These are phyloP conservation scores for Ryuthela nishihirai DNA, from an alignment of 2,888 invertebrate species.

Conservation along the genomic window DNA sequence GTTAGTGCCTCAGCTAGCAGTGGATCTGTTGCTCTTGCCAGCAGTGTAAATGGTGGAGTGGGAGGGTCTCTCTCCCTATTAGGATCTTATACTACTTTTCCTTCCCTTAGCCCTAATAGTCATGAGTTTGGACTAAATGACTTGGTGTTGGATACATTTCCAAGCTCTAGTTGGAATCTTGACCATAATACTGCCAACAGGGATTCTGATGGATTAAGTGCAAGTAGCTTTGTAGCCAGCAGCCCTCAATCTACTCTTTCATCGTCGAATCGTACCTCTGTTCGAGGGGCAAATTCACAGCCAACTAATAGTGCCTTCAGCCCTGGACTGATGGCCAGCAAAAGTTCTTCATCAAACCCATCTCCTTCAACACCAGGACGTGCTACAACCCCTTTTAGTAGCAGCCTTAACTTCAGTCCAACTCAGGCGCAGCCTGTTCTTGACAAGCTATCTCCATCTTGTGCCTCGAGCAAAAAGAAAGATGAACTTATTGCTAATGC, in stretches of 20 bases:
- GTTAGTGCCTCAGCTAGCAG: slow-evolving; percentile 25
- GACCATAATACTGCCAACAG: slow-evolving; percentile 20
- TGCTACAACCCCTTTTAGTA: slow-evolving; percentile 18
- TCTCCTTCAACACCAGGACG: slow-evolving; percentile 24
- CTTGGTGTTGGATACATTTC: slow-evolving; percentile 37
- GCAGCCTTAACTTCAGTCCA: slow-evolving; percentile 12
- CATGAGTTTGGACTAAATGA: slow-evolving; percentile 28
- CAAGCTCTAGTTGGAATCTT: slow-evolving; percentile 30
- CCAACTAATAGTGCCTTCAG: slow-evolving; percentile 33
- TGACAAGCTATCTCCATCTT: slow-evolving; percentile 5
- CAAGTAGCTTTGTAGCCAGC: slow-evolving; percentile 14
- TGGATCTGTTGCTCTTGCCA: slow-evolving; percentile 14
- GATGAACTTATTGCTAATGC: not conserved
- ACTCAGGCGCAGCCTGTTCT: slow-evolving; percentile 18
- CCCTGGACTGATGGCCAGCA: slow-evolving; percentile 14
- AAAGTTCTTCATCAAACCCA: slow-evolving; percentile 18
- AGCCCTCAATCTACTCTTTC: slow-evolving; percentile 18
- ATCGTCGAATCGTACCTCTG: slow-evolving; percentile 3
- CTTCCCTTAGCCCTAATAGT: slow-evolving; percentile 3
- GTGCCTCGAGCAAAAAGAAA: slow-evolving; percentile 16
- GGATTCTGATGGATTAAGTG: slow-evolving; percentile 17
- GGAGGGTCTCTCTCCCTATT: slow-evolving; percentile 1
- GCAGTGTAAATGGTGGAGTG: slow-evolving; percentile 20
- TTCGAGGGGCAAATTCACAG: slow-evolving; percentile 4
- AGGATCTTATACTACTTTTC: slow-evolving; percentile 9